Percentiles rank a stretch among this genome's conserved stretches.
Evolutionary conservation across 2,113 vertebrate genomes (phyloP).

Genomic region (Picathartes gymnocephalus): DNA sequence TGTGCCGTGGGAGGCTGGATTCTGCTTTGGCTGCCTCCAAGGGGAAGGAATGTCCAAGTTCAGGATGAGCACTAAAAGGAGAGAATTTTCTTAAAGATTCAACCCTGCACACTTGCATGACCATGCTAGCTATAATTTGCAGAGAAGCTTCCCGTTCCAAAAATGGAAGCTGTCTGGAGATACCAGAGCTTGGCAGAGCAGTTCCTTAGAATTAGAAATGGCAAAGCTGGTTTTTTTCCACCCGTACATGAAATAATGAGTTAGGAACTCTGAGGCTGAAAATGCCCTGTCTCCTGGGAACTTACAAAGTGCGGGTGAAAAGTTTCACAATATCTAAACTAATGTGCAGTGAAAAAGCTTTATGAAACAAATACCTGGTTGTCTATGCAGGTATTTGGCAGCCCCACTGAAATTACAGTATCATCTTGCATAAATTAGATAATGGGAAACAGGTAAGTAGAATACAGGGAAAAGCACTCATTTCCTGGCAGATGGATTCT

Average conservation of each 20-base stretch:
- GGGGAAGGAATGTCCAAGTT: neutral
- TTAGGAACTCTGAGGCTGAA: neutral
- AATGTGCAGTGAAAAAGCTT: neutral
- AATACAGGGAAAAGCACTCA: neutral
- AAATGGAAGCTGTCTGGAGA: neutral
- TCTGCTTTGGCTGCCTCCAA: neutral
- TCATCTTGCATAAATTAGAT: neutral
- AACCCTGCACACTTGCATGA: neutral
- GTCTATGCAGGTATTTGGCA: neutral
- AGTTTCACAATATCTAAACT: neutral
- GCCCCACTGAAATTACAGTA: neutral
- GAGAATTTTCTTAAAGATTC: neutral
- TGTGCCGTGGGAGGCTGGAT: neutral
- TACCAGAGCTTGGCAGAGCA: neutral
- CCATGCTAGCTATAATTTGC: neutral
- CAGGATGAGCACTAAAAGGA: neutral
- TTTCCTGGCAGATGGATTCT: neutral
- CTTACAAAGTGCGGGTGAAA: neutral
- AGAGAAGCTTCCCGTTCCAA: neutral
- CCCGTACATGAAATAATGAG: neutral
- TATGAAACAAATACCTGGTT: neutral
- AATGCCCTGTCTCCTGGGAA: neutral
- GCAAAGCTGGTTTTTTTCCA: neutral
- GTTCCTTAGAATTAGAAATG: neutral
- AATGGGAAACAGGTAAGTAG: neutral